Conservation (phyloP, 2,797 vertebrate species). For the Capromys pilorides region DNA sequence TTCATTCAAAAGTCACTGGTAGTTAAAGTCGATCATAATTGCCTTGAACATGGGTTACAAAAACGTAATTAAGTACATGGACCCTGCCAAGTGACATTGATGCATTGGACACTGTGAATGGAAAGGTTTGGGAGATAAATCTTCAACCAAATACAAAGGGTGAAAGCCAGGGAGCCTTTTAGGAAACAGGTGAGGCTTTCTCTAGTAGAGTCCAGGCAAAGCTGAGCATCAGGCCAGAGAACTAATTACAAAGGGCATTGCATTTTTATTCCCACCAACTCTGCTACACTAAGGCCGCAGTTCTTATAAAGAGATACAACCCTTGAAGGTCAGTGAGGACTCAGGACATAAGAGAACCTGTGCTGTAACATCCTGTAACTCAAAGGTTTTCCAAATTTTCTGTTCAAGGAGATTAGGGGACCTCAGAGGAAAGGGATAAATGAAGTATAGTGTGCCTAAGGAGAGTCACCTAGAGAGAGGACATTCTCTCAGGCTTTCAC, state of each 20-base stretch:
- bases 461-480: too few species aligned
- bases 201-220: background rate
- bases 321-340: too few species aligned
- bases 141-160: background rate
- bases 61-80: background rate
- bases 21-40: background rate
- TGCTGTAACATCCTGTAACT: too few species aligned
- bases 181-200: constrained; percentile 9
- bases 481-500: too few species aligned
- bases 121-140: constrained; percentile 52
- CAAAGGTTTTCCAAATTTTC: too few species aligned
- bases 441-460: too few species aligned
- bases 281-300: background rate
- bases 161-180: constrained; percentile 16
- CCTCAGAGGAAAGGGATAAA: too few species aligned
- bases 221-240: background rate
- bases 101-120: constrained; percentile 53
- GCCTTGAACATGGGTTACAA: background rate
- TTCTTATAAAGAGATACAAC: background rate
- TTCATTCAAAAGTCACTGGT: background rate
- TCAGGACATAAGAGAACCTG: too few species aligned
- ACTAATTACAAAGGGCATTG: constrained; percentile 4
- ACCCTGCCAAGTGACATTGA: background rate
- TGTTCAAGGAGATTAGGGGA: too few species aligned
- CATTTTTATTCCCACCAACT: constrained; percentile 25